These are phyloP conservation scores for Globodera rostochiensis DNA, from an alignment of 1,140 invertebrate species.

Conservation along the genomic window DNA sequence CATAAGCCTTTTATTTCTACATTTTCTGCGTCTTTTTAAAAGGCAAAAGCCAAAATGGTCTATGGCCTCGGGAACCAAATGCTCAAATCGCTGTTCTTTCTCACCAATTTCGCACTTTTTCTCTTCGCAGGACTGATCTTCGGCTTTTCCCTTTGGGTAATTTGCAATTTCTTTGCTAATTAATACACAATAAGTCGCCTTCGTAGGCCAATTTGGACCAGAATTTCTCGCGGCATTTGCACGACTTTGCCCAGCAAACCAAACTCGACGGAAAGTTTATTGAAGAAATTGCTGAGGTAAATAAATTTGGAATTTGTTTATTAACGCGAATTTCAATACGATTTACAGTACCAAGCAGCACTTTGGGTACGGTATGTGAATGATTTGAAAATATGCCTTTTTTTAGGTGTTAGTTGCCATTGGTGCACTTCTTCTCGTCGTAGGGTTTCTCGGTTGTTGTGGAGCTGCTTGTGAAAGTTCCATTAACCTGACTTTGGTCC, in stretches of 20 bases:
- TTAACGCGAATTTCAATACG: background rate
- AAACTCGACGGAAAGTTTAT: slow-evolving; percentile 37
- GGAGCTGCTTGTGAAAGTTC: slow-evolving; percentile 60
- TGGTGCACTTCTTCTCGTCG: slow-evolving; percentile 59
- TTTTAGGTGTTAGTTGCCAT: slow-evolving; percentile 51
- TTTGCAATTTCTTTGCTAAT: background rate
- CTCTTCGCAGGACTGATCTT: slow-evolving; percentile 61
- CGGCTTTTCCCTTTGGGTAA: slow-evolving; percentile 60
- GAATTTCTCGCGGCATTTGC: slow-evolving; percentile 54
- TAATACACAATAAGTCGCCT: background rate
- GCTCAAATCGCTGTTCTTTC: slow-evolving; percentile 60
- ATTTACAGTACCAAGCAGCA: slow-evolving; percentile 63
- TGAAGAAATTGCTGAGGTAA: slow-evolving; percentile 56
- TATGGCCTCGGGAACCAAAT: slow-evolving; percentile 59
- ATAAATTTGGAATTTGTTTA: slow-evolving; percentile 17
- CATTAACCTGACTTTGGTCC: slow-evolving; percentile 54
- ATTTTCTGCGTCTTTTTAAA: background rate
- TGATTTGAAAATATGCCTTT: background rate
- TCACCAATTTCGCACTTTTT: slow-evolving; percentile 60
- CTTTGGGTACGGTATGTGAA: slow-evolving; percentile 41
- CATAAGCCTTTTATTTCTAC: background rate
- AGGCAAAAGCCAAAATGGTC: slow-evolving; percentile 43
- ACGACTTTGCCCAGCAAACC: slow-evolving; percentile 49
- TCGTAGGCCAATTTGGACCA: slow-evolving; percentile 58
- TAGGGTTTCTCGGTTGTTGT: slow-evolving; percentile 65